Evolutionary conservation across 2,113 vertebrate genomes (phyloP), one percentile per base, ranked within the genome.

Genomic region (Poecilia latipinna): DNA sequence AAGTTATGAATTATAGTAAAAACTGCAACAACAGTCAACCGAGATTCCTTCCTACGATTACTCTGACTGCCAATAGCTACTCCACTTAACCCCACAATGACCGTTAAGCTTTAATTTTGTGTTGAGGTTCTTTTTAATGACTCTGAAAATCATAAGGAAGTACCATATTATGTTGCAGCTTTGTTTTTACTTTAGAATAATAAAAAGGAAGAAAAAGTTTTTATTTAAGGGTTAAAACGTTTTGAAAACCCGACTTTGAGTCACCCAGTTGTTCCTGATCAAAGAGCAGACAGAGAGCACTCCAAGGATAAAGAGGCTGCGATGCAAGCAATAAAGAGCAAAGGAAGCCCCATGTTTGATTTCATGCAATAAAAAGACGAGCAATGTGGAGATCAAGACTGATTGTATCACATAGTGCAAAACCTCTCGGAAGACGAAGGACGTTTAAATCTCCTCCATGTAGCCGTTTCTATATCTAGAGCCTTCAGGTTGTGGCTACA

Each of bases 391-490:
- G 32, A 61, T 37, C 68, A 89, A 84, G 94, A 95, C 92, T 93
- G 85, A 92, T 83, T 91, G 80, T 89, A 91, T 89, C 91, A 94
- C 93, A 96, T 96, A 97, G 96, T 97, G 97, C 96, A 98, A 97
- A 92, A 96, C 94, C 95, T 93, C 94, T 94, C 93, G 94, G 94
- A 86, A 88, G 86, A 68, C 93, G 91, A 91, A 94, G 87, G 74
- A 86, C 72, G 4, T 84, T 65, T 73, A 48, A 84, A 79, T 65
- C 29, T 35, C 72, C 15, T 57, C 44, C 57, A 61, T 42, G 68
- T 42, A 60, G 70, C 48, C 42, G 22, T 37, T 74, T 60, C 22
- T 37, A 70, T 62, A 48, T 51, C 73, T 51, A 35, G 33, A 62
- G 64, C 60, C 51, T 86, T 3, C 24, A 79, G 51, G 77, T 67